A percentile compares a stretch with the other conserved stretches of the same genome.
These are phyloP conservation scores for Remorina albescens DNA, from an alignment of 2,797 vertebrate species.

Conservation along the genomic window DNA sequence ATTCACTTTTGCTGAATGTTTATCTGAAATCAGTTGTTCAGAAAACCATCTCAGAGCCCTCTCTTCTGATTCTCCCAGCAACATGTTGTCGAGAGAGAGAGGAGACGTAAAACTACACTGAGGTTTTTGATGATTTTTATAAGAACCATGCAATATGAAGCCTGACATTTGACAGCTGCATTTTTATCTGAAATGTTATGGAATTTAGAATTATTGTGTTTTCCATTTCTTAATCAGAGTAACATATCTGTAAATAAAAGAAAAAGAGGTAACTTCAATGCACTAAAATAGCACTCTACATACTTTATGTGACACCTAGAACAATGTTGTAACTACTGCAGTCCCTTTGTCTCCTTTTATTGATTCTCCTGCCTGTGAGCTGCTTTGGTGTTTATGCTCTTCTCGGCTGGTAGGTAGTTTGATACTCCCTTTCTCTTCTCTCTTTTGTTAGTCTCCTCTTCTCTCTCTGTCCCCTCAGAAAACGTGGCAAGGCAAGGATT, in stretches of 20 bases:
- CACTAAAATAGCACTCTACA: neutral
- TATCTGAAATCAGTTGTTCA: no score
- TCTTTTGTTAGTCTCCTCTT: slow-evolving; percentile 12
- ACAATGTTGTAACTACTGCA: neutral
- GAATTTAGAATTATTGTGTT: neutral
- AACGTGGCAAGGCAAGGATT: slow-evolving; percentile 42
- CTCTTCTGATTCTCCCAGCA: no score
- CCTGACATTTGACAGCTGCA: neutral
- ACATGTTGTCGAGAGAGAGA: no score
- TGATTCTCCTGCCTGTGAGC: slow-evolving; percentile 21
- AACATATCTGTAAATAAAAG: neutral
- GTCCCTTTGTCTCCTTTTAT: slow-evolving; percentile 1
- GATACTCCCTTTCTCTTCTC: slow-evolving; percentile 7
- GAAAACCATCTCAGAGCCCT: no score
- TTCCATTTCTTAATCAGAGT: no score
- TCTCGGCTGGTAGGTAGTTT: slow-evolving; percentile 16
- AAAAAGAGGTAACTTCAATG: neutral
- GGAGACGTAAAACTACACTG: no score
- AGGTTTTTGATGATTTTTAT: neutral
- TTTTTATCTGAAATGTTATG: neutral
- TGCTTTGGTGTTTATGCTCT: slow-evolving; percentile 17
- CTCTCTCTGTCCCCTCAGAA: slow-evolving; percentile 39
- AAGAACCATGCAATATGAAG: neutral
- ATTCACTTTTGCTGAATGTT: no score
- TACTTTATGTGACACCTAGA: neutral